A percentile compares a stretch with the other conserved stretches of the same genome.
These are phyloP conservation scores for Bungarus multicinctus DNA, from an alignment of 2,113 vertebrate genomes.

Conservation along the genomic window DNA sequence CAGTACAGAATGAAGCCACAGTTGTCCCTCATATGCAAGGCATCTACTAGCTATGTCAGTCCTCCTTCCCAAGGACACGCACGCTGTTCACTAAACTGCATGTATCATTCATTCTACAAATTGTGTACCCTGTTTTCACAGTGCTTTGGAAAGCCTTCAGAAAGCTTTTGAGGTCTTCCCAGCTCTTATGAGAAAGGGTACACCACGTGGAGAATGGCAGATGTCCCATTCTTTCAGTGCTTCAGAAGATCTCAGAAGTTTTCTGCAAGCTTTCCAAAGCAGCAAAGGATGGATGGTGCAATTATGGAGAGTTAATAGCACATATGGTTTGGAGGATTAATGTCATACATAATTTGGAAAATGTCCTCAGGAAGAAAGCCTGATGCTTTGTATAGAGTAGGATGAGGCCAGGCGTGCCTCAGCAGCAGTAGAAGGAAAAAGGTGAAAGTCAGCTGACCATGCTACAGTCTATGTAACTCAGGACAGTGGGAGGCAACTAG, in stretches of 20 bases:
- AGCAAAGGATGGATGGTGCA: not conserved
- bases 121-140: too few relatives aligned
- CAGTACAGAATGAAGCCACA: too few relatives aligned
- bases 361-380: not conserved
- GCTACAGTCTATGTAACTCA: not conserved
- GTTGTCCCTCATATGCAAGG: too few relatives aligned
- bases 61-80: too few relatives aligned
- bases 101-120: too few relatives aligned
- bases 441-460: not conserved
- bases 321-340: too few relatives aligned
- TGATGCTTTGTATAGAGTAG: not conserved
- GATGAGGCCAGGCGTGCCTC: not conserved
- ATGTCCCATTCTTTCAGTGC: not conserved
- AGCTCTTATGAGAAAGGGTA: not conserved
- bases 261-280: not conserved
- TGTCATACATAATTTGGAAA: not conserved
- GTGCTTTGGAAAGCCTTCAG: too few relatives aligned
- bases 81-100: too few relatives aligned
- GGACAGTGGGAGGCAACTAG: not conserved
- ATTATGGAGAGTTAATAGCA: too few relatives aligned
- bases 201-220: not conserved
- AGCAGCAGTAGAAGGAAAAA: not conserved
- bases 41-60: too few relatives aligned
- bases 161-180: too few relatives aligned
- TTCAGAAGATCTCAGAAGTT: not conserved